phyloP scores from a whole-genome alignment of 2,797 vertebrate genomes.

The Eurystomus glaucurus region DNA sequence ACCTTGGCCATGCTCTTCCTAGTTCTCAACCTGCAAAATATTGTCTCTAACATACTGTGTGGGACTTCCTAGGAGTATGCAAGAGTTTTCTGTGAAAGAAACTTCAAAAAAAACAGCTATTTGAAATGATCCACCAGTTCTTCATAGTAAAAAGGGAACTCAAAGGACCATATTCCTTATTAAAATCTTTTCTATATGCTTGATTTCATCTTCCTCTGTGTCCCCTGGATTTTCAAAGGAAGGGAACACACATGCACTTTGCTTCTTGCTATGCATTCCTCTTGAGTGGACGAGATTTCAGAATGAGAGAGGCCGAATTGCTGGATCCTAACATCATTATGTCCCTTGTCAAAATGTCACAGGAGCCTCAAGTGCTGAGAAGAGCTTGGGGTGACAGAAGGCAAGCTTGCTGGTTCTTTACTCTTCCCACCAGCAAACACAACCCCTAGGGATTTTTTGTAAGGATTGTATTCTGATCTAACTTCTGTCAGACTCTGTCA shows the following conservation, averaged over 20 bases:
- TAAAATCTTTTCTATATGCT: neutral
- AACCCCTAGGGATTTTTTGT: neutral
- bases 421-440: neutral
- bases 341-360: neutral
- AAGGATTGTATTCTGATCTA: neutral
- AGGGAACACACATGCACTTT: neutral
- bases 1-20: neutral
- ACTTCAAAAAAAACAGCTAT: neutral
- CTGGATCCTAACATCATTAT: neutral
- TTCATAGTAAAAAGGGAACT: neutral
- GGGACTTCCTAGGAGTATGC: neutral
- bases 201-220: neutral
- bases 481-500: neutral
- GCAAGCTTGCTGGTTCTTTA: neutral
- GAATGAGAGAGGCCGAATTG: neutral
- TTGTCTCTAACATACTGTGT: neutral
- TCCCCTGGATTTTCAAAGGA: neutral
- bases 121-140: neutral
- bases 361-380: neutral
- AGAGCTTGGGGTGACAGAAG: neutral
- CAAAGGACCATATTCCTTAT: neutral
- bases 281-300: neutral
- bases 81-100: neutral
- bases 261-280: neutral
- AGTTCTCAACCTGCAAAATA: neutral